Evolutionary conservation across 2,113 vertebrate genomes (phyloP), one percentile per base, ranked within the genome.

Genomic region (Semicossyphus pulcher): DNA sequence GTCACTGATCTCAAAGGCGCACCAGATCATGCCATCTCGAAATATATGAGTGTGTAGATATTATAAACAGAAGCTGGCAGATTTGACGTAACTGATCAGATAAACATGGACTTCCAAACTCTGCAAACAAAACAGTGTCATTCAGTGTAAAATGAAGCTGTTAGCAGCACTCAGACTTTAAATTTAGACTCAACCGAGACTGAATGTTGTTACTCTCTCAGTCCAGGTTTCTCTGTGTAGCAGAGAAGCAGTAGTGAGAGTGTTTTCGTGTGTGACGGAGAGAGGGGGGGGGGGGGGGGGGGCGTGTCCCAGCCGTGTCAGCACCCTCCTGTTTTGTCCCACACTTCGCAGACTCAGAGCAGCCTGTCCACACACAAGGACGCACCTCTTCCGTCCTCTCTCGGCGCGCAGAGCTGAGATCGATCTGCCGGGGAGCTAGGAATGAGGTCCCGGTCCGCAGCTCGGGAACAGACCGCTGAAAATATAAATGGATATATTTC

Each of bases 301-400:
- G 88, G 85, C 64, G 84, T 78, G 68, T 86, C 78, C 52, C 81
- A 21, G 49, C 29, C 16, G 16, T 53, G 14, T 41, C 80, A 49
- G 56, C 69, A 62, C 36, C 60, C 64, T 78, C 73, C 74, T 62
- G 58, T 23, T 63, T 16, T 12, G 78, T 76, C 67, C 72, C 48
- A 7, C 54, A 10, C 58, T n/a, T n/a, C n/a, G 14, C 77, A 47
- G 54, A n/a, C n/a, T n/a, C 76, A 70, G 51, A 72, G 31, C 68
- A 32, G 64, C n/a, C 48, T 29, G 72, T 80, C 72, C 72, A 3
- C 60, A 21, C 41, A 7, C 34, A 39, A 14, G 65, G 80, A 77
- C 83, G 63, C 84, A 14, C 58, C 39, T 28, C 29, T 71, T 32
- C 57, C 39, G 45, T 72, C 62, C 32, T 56, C 62, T 44, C 59